Evolutionary conservation across 2,113 vertebrate species (phyloP), one percentile per base, ranked within the genome.

Genomic region (Colossoma macropomum): DNA sequence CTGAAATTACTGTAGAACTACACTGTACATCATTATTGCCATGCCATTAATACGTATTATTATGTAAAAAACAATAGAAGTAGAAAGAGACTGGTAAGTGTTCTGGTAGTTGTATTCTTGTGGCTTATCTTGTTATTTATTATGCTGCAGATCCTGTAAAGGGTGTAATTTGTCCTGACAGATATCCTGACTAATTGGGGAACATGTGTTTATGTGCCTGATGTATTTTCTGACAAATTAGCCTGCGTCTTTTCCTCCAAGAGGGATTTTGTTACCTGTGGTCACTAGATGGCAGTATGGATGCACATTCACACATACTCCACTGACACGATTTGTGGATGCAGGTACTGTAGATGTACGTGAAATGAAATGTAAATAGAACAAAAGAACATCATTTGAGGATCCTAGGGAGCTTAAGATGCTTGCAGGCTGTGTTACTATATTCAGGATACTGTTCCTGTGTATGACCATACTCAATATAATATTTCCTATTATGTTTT

Each of bases 261-360:
- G 69, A 79, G 45, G 48, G 38, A 69, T 78, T 59, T 70, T 38
- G 60, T 75, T 32, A 60, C 48, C n/a, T 23, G 54, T 54, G 28
- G 23, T 88, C 94, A 94, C 94, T 95, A 95, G 94, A 94, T 94
- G 94, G 94, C 94, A 93, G 91, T 95, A 87, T 94, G 81, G 92
- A 90, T 91, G 88, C 91, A 84, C 83, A 82, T 77, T 87, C 75
- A 73, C 25, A 32, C 60, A 73, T n/a, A 56, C 45, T 48, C 2
- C 54, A 52, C n/a, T 50, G 25, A 13, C 54, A 19, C 27, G 76
- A 62, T 13, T 6, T 75, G 56, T 70, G 65, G n/a, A 27, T 27
- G 38, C 50, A 60, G 50, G 10, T 28, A 59, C 30, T 41, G 50
- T 79, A 41, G 16, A 21, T 34, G 10, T 21, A 38, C 34, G n/a